Base-by-base conservation (phyloP, 2,113 vertebrate species). In the Boleophthalmus pectinirostris region DNA sequence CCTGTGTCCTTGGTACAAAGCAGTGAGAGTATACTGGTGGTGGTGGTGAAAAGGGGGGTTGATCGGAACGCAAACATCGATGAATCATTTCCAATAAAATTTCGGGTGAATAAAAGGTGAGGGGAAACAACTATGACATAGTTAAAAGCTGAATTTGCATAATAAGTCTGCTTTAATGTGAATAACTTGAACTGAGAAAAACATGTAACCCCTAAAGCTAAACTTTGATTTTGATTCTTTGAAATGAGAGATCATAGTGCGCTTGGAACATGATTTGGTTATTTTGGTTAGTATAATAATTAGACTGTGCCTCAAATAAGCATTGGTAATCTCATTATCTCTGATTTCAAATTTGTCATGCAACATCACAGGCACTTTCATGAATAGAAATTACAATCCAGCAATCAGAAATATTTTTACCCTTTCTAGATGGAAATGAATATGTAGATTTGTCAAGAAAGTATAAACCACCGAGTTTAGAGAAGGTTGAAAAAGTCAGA, bases 311-410 rank as follows among this genome's bases (percentile, higher is more conserved):
- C 25, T 61, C 61, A 64, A 38, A 64, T 38, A 64, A 64, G 61
- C 25, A 18, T 18, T 18, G 18, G 61, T 64, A 64, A 64, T 64
- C 61, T 64, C 20, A 64, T 38, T 21, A n/a, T 64, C 9, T 38
- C 61, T 38, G 33, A 64, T 64, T 38, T 38, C 29, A 64, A 64
- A 64, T 64, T 38, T n/a, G 61, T 38, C 33, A 35, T 43, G 61
- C 9, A 10, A 21, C 61, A 64, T 64, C 33, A 64, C 61, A 64
- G 61, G 29, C 29, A n/a, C 20, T 21, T n/a, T 35, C 61, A 38
- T n/a, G 20, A 43, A 64, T 64, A 38, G 3, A 18, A 64, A 64
- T 35, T 20, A 35, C 29, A 38, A 21, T 38, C 33, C 20, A 10
- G 58, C 8, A 61, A 61, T 61, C 58, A 61, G 58, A 61, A 29